Base-by-base conservation (phyloP, 1,140 invertebrate species). In the Limonius californicus region DNA sequence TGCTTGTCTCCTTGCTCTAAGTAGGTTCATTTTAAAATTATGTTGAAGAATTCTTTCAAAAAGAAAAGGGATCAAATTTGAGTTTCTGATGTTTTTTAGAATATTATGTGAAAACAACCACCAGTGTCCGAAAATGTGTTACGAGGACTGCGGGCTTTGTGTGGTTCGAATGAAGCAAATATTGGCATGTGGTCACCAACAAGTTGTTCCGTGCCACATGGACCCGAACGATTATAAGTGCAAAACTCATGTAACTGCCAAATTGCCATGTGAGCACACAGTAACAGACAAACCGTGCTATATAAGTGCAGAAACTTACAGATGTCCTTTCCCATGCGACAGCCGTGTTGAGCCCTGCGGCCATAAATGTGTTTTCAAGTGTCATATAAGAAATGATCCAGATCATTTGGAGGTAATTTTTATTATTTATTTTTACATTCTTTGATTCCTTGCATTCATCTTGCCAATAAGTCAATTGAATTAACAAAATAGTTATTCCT, bases 321-420 rank as follows among this genome's bases (percentile, higher is more conserved):
- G 16, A n/a, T 84, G 82, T 70, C 57, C 70, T 7, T 55, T 65
- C 19, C 73, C 71, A 0, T 83, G 82, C 63, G 69, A 72, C 47
- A 69, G 68, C 20, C 71, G 78, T 3, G 67, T 83, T 8, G 71
- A 75, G 63, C 73, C 76, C n/a, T 83, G 82, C 68, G 82, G 82
- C 0, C 82, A 84, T 66, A 69, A 69, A 2, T 84, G 82, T 67
- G 20, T 16, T 6, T 66, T 59, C 11, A 67, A 54, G 0, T 84
- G 82, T 63, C 82, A 84, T 65, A 76, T 79, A 12, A 67, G 65
- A 0, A 59, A 72, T n/a, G 82, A 83, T 68, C 81, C 82, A 0
- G 73, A 81, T 54, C 81, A 82, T 70, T 61, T 77, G 43, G n/a
- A n/a, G n/a, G n/a, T n/a, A n/a, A n/a, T n/a, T n/a, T n/a, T n/a